Evolutionary conservation across 2,797 vertebrate species (phyloP), one percentile per base, ranked within the genome.

Genomic region (Tangara arthus): DNA sequence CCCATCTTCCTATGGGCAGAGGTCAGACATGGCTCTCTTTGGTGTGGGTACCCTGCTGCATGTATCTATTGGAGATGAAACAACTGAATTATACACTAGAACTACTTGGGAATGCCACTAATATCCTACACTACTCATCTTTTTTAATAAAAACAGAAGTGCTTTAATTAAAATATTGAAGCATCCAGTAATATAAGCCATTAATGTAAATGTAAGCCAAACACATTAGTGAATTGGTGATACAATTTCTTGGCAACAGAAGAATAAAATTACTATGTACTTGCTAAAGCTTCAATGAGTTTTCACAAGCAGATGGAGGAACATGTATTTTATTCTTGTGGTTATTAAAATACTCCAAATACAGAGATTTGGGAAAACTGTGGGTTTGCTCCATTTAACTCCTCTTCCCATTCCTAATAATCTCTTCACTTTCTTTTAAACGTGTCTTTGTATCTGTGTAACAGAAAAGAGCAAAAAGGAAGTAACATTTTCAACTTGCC

Each of bases 161-260:
- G 52, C 84, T 90, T 89, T 87, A 78, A 95, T 82, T 89, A 71
- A 93, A 87, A 71, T 73, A 82, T 16, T 53, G n/a, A 85, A 92
- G 53, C 23, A 42, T 32, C 21, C 10, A 21, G 49, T 68, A 77
- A 70, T 50, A 73, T 16, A 63, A 66, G 23, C 55, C 32, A 68
- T 26, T 76, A 41, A 89, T 73, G 76, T 91, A 87, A 88, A 75
- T 35, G 37, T 34, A 44, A 76, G 28, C 23, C 23, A 79, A 93
- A 49, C 32, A 49, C 22, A 41, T 8, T 85, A 56, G 57, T 22
- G 64, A 82, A 68, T 59, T 42, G 24, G 13, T 39, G 68, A 82
- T 44, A 90, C 9, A 66, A 32, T 27, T 82, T 78, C 56, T 81
- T 35, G 16, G n/a, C 32, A 80, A 49, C 11, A 50, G 39, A 78